Percentiles rank a stretch among this genome's conserved stretches.
Conservation (phyloP, 2,888 invertebrate species). For the Ischnura elegans region DNA sequence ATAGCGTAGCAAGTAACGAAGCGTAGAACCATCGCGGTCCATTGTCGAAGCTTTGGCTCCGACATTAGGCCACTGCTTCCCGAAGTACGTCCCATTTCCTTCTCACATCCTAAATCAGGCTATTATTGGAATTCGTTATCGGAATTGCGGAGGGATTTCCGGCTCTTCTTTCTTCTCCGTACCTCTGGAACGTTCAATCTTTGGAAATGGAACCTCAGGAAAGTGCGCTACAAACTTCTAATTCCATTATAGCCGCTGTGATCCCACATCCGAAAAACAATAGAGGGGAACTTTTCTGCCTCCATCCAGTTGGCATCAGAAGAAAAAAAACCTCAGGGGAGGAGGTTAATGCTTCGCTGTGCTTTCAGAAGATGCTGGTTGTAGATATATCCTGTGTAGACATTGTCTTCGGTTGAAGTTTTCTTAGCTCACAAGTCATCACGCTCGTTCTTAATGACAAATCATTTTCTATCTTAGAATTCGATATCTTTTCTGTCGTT, state of each 20-base stretch:
- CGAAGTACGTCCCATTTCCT: neutral
- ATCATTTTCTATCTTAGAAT: no score
- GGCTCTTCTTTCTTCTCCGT: neutral
- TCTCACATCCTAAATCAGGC: constrained; percentile 26
- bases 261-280: constrained; percentile 6
- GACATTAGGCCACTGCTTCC: neutral
- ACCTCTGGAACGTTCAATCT: neutral
- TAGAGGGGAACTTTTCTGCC: neutral
- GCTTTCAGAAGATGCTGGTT: no score
- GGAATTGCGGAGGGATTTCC: neutral
- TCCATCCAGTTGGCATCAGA: neutral
- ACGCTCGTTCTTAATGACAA: no score
- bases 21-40: neutral
- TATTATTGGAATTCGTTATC: constrained; percentile 38
- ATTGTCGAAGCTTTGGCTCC: neutral
- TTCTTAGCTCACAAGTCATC: no score
- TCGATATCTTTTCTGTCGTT: no score
- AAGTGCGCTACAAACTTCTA: neutral
- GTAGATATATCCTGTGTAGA: no score
- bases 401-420: no score
- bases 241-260: neutral
- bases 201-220: constrained; percentile 9
- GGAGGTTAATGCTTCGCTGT: no score
- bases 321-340: neutral
- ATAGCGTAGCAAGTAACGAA: neutral